phyloP scores from a whole-genome alignment of 2,888 invertebrate species.

The Gymnoscelis rufifasciata region DNA sequence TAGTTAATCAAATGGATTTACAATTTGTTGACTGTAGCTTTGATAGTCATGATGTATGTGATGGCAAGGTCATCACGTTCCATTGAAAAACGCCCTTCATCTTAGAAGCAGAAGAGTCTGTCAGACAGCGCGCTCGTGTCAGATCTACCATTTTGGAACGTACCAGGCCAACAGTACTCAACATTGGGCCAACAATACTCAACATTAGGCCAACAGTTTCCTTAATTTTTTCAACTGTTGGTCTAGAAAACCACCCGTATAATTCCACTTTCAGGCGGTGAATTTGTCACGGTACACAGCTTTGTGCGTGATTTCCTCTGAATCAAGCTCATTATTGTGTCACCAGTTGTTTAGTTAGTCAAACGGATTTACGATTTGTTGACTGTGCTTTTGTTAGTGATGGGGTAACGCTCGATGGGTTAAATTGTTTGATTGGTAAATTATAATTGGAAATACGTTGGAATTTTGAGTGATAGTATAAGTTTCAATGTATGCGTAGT shows the following conservation, averaged over 20 bases:
- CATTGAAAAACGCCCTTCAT: too few species aligned
- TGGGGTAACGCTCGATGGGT: constrained; percentile 3
- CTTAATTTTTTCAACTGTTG: too few species aligned
- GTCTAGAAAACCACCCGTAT: neutral
- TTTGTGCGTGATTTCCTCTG: constrained; percentile 55
- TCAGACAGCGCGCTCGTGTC: too few species aligned
- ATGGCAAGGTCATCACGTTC: too few species aligned
- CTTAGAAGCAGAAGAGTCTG: too few species aligned
- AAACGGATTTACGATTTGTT: constrained; percentile 42
- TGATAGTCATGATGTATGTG: constrained; percentile 7
- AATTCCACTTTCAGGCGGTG: constrained; percentile 19
- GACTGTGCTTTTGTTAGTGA: constrained; percentile 29
- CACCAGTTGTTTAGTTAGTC: constrained; percentile 38
- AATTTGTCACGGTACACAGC: constrained; percentile 40
- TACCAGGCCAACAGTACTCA: too few species aligned
- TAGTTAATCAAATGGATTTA: constrained; percentile 41
- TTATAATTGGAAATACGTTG: neutral
- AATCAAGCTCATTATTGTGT: constrained; percentile 57
- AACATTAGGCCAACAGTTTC: too few species aligned
- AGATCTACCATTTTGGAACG: too few species aligned
- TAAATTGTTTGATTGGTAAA: neutral
- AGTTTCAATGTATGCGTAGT: too few species aligned
- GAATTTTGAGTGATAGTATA: too few species aligned
- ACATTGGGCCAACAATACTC: too few species aligned
- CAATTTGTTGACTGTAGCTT: constrained; percentile 39